Conservation (phyloP, 2,797 vertebrate species). For the Platalea minor region DNA sequence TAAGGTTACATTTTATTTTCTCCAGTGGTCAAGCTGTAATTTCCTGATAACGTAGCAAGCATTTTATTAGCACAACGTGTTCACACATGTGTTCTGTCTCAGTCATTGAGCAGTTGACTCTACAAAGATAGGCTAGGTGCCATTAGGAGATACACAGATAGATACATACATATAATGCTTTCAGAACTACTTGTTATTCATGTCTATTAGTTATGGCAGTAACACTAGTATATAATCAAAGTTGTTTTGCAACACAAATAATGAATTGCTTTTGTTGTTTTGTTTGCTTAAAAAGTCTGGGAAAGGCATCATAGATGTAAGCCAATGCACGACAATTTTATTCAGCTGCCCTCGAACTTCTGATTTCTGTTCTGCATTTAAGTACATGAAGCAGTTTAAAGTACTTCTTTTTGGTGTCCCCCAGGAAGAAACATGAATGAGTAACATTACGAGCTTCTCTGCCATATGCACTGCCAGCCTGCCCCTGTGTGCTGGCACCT, state of each 20-base stretch:
- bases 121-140: not conserved
- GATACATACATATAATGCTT: not conserved
- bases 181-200: not conserved
- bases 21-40: not conserved
- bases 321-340: not conserved
- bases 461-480: accelerated
- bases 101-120: not conserved
- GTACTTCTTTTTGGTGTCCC: not conserved
- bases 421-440: not conserved
- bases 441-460: accelerated
- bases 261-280: not conserved
- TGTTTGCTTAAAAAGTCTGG: not conserved
- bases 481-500: not conserved
- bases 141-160: not conserved
- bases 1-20: not conserved
- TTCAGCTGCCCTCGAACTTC: not conserved
- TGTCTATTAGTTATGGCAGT: not conserved
- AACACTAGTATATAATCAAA: not conserved
- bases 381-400: not conserved
- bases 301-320: not conserved
- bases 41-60: not conserved
- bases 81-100: not conserved
- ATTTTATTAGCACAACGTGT: not conserved
- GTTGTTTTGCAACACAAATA: not conserved
- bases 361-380: not conserved